Conservation (phyloP, 1,140 invertebrate genomes). For the Saccostrea glomerata region DNA sequence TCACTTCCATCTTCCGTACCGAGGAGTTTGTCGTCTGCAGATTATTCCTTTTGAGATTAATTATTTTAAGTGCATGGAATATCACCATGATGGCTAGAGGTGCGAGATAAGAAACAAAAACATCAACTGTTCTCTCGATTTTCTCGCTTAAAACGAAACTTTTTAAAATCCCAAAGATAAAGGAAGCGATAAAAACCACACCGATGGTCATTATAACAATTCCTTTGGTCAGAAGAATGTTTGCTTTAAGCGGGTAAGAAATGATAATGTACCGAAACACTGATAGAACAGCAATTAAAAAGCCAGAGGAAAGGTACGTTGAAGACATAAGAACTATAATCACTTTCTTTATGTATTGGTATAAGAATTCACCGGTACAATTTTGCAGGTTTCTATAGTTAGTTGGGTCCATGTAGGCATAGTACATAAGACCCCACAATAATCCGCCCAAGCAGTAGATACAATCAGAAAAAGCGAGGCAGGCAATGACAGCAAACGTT, state of each 20-base stretch:
- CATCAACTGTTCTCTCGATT: not conserved
- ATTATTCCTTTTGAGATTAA: not conserved
- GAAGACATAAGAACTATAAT: not conserved
- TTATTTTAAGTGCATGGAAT: not conserved
- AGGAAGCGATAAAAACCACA: not conserved
- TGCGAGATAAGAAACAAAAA: not conserved
- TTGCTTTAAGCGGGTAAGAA: not conserved
- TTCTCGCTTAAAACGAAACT: not conserved
- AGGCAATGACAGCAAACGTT: not conserved
- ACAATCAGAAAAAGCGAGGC: not conserved
- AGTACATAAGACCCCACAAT: not conserved
- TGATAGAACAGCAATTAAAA: not conserved
- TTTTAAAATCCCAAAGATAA: not conserved
- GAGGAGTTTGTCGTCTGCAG: not conserved
- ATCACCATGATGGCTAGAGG: not conserved
- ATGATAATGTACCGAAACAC: conserved; percentile 15
- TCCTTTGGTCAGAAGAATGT: not conserved
- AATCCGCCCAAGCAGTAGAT: not conserved
- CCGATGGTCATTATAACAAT: not conserved
- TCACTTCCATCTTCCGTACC: not conserved
- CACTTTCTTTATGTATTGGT: not conserved
- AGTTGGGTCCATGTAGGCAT: not conserved
- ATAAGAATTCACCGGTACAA: not conserved
- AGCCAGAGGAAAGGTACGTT: not conserved
- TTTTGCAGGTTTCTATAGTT: not conserved